Conservation (phyloP, 2,113 vertebrate species). For the Falco punctatus region DNA sequence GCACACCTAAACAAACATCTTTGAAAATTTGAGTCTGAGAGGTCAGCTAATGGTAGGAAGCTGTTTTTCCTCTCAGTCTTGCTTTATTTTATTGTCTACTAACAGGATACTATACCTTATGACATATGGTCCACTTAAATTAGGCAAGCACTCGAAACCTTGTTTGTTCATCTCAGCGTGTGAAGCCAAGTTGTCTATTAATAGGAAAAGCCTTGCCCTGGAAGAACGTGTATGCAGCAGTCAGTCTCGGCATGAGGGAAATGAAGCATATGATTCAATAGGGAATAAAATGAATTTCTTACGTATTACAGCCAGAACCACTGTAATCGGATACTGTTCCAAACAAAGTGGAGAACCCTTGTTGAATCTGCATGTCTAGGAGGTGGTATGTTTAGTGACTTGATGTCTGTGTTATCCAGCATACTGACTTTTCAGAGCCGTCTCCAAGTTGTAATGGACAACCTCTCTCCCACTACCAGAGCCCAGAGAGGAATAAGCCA, state of each 20-base stretch:
- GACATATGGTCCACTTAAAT: conserved; percentile 52
- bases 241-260: conserved; percentile 5
- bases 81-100: neutral
- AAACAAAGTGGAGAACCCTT: neutral
- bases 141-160: conserved; percentile 31
- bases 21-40: neutral
- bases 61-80: conserved; percentile 19
- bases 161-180: neutral
- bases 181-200: conserved; percentile 59
- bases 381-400: neutral
- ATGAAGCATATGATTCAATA: neutral
- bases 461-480: neutral
- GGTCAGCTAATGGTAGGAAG: conserved; percentile 1
- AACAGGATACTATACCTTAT: conserved; percentile 38
- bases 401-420: neutral
- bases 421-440: neutral
- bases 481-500: neutral
- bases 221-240: conserved; percentile 22
- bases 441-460: conserved; percentile 28
- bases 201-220: conserved; percentile 42
- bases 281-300: conserved; percentile 24
- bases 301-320: neutral
- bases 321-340: neutral
- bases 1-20: neutral
- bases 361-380: neutral